Conservation (phyloP, 2,113 vertebrate genomes). For the Pseudopipra pipra region DNA sequence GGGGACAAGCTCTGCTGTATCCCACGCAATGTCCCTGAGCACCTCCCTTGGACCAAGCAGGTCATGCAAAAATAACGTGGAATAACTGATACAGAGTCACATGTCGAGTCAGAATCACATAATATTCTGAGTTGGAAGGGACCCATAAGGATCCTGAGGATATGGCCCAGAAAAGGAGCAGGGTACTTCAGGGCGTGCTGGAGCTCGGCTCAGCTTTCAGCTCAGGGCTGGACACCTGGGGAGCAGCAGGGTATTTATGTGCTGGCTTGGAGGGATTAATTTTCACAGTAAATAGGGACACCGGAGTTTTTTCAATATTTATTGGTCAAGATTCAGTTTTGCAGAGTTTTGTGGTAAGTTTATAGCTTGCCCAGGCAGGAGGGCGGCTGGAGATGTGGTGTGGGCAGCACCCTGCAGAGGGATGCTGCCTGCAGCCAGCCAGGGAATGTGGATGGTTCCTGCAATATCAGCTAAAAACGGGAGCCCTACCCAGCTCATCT, state of each 20-base stretch:
- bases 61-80: not conserved
- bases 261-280: not conserved
- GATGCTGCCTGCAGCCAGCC: not conserved
- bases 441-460: not conserved
- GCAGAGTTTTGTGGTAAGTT: not conserved
- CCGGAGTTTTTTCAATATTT: not conserved
- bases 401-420: not conserved
- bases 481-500: not conserved
- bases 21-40: rapidly evolving
- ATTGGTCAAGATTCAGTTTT: not conserved
- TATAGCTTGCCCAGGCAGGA: slow-evolving; percentile 3
- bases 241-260: not conserved
- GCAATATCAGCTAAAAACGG: not conserved
- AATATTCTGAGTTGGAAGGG: not conserved
- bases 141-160: not conserved
- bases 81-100: not conserved
- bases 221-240: not conserved
- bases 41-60: not conserved
- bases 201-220: not conserved
- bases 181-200: not conserved
- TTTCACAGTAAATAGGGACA: not conserved
- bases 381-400: not conserved
- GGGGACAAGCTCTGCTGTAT: not conserved
- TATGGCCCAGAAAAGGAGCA: not conserved
- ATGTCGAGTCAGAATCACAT: not conserved